Percentiles rank a stretch among this genome's conserved stretches.
phyloP scores from a whole-genome alignment of 2,888 invertebrate genomes.

The Sialis lutaria region DNA sequence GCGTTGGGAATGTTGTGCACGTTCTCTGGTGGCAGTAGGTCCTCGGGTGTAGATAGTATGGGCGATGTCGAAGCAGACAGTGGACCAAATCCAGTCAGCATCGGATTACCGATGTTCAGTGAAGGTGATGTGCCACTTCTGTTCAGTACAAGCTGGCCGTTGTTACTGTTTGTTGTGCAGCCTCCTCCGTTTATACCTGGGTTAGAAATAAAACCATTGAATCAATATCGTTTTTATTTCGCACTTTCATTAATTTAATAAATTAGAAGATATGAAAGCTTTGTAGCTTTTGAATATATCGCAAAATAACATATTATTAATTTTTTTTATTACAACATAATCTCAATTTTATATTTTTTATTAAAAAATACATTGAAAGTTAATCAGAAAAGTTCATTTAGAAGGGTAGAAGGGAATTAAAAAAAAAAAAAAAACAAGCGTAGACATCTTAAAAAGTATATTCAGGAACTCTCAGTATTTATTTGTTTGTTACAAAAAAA shows the following conservation, averaged over 20 bases:
- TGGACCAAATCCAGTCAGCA: slow-evolving; percentile 37
- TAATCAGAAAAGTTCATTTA: background rate
- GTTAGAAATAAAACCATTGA: background rate
- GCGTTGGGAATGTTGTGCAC: slow-evolving; percentile 20
- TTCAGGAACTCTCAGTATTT: slow-evolving; percentile 1
- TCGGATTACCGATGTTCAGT: slow-evolving; percentile 16
- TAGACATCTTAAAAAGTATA: slow-evolving; percentile 3
- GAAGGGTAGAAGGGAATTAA: slow-evolving; percentile 1
- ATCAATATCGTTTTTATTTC: background rate
- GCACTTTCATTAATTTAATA: background rate
- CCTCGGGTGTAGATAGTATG: slow-evolving; percentile 31
- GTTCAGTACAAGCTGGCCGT: slow-evolving; percentile 31
- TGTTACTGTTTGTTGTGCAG: slow-evolving; percentile 13
- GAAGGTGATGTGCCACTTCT: slow-evolving; percentile 38
- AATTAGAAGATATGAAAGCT: no score
- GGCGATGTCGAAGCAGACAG: slow-evolving; percentile 45
- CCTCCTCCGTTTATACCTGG: slow-evolving; percentile 3
- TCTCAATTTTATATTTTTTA: no score
- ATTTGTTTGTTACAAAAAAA: background rate
- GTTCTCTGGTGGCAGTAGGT: slow-evolving; percentile 24
- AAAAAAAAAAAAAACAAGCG: slow-evolving; percentile 3
- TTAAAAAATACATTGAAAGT: no score
- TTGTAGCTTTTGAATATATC: no score
- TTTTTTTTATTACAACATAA: no score
- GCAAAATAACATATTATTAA: no score